These are phyloP conservation scores for Ligdia adustata DNA, from an alignment of 2,888 invertebrate genomes.

Conservation along the genomic window DNA sequence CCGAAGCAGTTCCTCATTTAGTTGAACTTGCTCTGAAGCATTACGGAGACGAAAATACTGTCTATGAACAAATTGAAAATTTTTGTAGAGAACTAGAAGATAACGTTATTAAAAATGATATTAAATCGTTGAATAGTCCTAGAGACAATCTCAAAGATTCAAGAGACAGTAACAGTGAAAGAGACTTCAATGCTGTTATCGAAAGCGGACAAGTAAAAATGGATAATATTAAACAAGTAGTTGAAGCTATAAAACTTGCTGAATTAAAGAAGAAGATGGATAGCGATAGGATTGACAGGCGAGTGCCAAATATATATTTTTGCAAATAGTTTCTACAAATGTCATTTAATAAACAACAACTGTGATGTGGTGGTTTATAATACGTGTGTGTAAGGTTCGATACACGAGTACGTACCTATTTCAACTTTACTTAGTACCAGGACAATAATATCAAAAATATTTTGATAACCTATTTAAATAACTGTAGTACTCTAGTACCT, in stretches of 20 bases:
- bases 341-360: no score
- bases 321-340: no score
- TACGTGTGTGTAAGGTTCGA: no score
- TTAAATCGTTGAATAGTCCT: no score
- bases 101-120: background rate
- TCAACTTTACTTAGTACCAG: no score
- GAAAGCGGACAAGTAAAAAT: background rate
- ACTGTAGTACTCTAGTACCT: no score
- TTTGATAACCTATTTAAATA: no score
- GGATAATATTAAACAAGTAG: slow-evolving; percentile 5
- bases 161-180: background rate
- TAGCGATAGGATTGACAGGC: background rate
- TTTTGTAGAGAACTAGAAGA: slow-evolving; percentile 13
- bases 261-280: slow-evolving; percentile 4
- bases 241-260: slow-evolving; percentile 4
- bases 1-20: slow-evolving; percentile 46
- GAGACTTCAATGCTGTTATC: background rate
- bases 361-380: no score
- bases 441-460: no score
- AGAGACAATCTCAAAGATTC: background rate
- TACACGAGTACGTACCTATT: no score
- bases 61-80: slow-evolving; percentile 41
- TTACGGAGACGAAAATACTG: slow-evolving; percentile 48
- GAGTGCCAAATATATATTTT: no score
- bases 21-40: slow-evolving; percentile 49